A percentile compares a stretch with the other conserved stretches of the same genome.
These are phyloP conservation scores for Sphaerodactylus townsendi DNA, from an alignment of 2,113 vertebrate species.

Conservation along the genomic window DNA sequence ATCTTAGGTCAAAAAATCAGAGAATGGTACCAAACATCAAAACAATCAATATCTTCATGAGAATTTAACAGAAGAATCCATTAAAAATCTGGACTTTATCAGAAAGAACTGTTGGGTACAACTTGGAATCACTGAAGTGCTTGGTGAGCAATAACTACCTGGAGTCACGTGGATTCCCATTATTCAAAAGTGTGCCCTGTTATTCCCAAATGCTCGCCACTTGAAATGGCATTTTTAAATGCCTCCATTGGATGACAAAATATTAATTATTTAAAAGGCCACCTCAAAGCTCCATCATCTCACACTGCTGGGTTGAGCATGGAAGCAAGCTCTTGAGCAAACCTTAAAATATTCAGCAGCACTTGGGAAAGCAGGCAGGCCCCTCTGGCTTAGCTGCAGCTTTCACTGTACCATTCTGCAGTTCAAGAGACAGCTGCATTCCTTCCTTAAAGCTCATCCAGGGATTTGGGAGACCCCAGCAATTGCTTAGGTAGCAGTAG, in stretches of 20 bases:
- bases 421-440: conserved; percentile 38
- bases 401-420: conserved; percentile 46
- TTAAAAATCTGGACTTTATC: neutral
- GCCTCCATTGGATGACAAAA: conserved; percentile 10
- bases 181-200: neutral
- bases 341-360: neutral
- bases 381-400: conserved; percentile 13
- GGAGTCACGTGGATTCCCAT: neutral
- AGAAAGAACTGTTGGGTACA: neutral
- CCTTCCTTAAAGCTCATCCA: conserved; percentile 4
- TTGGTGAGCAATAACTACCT: neutral
- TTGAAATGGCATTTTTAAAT: neutral
- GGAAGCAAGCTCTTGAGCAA: neutral
- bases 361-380: conserved; percentile 42
- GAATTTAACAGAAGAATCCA: neutral
- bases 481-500: conserved; percentile 27
- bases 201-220: accelerated
- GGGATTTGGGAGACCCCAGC: neutral
- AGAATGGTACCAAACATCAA: too few species aligned
- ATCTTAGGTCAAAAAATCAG: too few species aligned
- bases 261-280: neutral
- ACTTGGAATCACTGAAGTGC: neutral
- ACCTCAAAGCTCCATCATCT: neutral
- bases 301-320: neutral
- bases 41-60: neutral